These are phyloP conservation scores for Chaenogobius annularis DNA, from an alignment of 2,113 vertebrate species.

Conservation along the genomic window DNA sequence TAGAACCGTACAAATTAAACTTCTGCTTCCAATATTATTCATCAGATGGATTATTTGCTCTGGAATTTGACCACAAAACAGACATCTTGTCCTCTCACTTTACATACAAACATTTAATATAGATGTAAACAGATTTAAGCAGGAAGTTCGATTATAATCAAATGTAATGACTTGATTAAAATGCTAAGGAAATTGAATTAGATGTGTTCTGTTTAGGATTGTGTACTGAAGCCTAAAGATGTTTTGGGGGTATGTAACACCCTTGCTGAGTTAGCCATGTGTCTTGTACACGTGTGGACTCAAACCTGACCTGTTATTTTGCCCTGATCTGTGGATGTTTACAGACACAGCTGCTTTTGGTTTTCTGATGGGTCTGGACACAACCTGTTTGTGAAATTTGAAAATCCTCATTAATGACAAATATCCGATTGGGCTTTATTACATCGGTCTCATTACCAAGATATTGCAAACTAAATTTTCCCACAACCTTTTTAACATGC, in stretches of 20 bases:
- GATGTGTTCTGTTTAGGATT: background rate
- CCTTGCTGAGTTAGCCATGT: background rate
- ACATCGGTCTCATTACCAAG: background rate
- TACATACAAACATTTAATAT: background rate
- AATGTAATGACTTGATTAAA: background rate
- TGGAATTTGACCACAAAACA: background rate
- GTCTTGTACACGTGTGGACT: background rate
- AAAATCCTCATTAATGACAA: conserved; percentile 1
- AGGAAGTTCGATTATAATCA: background rate
- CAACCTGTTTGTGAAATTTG: conserved; percentile 11
- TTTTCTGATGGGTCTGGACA: conserved; percentile 10
- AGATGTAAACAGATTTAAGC: background rate
- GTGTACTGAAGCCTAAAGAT: background rate
- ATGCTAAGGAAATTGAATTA: background rate
- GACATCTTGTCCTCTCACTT: background rate
- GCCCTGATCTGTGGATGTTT: conserved; percentile 4
- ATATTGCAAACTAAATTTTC: conserved; percentile 6
- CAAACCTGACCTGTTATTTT: background rate
- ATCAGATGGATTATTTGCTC: background rate
- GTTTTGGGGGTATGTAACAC: background rate
- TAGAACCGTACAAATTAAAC: background rate
- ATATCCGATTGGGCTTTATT: background rate
- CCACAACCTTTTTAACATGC: background rate
- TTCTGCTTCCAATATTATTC: background rate
- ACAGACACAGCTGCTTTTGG: conserved; percentile 15